Evolutionary conservation across 2,113 vertebrate genomes (phyloP).

Genomic region (Rissa tridactyla): DNA sequence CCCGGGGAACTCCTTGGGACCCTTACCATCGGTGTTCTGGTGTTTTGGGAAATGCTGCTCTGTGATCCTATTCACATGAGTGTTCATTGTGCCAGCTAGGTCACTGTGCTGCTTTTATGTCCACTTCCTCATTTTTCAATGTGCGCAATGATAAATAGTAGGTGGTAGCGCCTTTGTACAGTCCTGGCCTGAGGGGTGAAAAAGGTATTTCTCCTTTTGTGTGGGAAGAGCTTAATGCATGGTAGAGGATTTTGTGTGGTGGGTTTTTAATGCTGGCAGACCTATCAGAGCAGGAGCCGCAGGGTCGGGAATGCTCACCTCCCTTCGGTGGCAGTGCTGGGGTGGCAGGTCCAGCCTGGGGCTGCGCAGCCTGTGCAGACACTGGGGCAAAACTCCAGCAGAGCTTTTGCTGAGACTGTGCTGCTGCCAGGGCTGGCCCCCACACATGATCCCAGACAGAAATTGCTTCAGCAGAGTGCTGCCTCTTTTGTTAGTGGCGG

Average conservation of each 20-base stretch:
- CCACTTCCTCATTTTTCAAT: not conserved
- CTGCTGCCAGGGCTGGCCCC: not conserved
- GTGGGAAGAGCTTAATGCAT: not conserved
- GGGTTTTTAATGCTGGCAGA: not conserved
- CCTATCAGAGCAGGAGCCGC: not conserved
- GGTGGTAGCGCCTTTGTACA: not conserved
- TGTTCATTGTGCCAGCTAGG: not conserved
- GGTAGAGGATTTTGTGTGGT: not conserved
- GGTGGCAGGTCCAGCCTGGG: not conserved
- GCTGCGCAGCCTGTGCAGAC: not conserved
- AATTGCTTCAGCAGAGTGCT: not conserved
- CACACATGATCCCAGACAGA: not conserved
- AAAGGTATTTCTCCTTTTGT: not conserved
- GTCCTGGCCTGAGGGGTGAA: not conserved
- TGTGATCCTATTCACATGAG: not conserved
- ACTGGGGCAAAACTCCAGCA: not conserved
- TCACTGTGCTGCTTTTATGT: not conserved
- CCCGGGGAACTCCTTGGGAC: too few species aligned
- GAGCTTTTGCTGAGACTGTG: not conserved
- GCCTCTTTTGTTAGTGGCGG: not conserved
- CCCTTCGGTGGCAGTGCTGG: not conserved
- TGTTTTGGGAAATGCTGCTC: not conserved
- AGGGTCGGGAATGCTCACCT: not conserved
- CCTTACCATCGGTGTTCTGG: not conserved
- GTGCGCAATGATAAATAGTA: not conserved